Evolutionary conservation across 2,797 vertebrate species (phyloP).

Genomic region (Urophycis tenuis): DNA sequence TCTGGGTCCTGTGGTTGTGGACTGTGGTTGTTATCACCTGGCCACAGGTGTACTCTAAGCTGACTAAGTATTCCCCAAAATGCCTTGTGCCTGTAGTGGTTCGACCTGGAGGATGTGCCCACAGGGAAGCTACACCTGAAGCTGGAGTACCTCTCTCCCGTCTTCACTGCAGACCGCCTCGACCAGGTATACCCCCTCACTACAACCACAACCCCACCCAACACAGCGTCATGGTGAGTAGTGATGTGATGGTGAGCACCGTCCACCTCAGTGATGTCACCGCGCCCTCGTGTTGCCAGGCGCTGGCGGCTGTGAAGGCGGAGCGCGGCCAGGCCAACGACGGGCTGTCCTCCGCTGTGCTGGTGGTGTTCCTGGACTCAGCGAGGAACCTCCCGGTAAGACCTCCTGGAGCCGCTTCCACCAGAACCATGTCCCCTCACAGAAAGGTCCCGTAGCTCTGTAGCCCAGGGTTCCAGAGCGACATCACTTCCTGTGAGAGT

Average conservation of each 20-base stretch:
- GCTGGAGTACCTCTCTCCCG: constrained; percentile 85
- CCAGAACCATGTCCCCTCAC: background rate
- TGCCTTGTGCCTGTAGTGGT: constrained; percentile 75
- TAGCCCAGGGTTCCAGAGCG: too few relatives aligned
- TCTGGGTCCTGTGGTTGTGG: too few relatives aligned
- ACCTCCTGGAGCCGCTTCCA: constrained; percentile 15
- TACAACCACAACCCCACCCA: background rate
- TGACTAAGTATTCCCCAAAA: background rate
- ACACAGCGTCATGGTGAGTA: too few relatives aligned
- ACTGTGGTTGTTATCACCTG: background rate
- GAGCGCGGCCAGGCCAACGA: constrained; percentile 81
- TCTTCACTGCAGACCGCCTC: constrained; percentile 75
- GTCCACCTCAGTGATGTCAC: background rate
- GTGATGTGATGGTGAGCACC: too few relatives aligned
- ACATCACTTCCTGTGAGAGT: background rate
- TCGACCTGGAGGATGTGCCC: constrained; percentile 78
- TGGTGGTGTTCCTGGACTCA: constrained; percentile 91
- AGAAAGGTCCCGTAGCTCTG: too few relatives aligned
- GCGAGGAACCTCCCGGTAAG: constrained; percentile 92
- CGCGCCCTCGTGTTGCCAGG: constrained; percentile 58
- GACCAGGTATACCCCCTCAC: constrained; percentile 71
- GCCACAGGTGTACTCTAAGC: too few relatives aligned
- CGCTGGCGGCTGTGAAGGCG: constrained; percentile 78
- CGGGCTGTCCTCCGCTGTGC: constrained; percentile 86
- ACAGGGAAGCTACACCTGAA: constrained; percentile 87